These are phyloP conservation scores for Danio kyathit DNA, from an alignment of 2,797 vertebrate genomes.

Conservation along the genomic window DNA sequence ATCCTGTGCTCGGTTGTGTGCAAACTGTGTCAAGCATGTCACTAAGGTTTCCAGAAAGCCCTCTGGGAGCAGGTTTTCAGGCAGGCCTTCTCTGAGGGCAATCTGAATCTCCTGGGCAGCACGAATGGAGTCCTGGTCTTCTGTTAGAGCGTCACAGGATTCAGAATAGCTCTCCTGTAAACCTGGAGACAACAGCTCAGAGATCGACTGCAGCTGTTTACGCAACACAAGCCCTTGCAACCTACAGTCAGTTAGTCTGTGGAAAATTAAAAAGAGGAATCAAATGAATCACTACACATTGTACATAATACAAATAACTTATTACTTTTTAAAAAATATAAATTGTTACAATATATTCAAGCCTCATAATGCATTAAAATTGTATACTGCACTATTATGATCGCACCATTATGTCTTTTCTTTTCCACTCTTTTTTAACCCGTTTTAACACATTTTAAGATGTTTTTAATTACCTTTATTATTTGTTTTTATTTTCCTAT, in stretches of 20 bases:
- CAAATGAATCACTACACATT: neutral
- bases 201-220: constrained; percentile 85
- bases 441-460: too few species aligned
- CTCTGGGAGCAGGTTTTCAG: constrained; percentile 82
- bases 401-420: too few species aligned
- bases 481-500: too few species aligned
- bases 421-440: too few species aligned
- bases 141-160: constrained; percentile 84
- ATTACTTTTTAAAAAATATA: neutral
- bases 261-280: constrained; percentile 1
- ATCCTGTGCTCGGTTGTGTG: constrained; percentile 74
- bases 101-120: constrained; percentile 85
- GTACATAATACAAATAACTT: neutral
- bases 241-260: constrained; percentile 82
- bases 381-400: too few species aligned
- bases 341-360: neutral
- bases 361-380: neutral
- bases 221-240: constrained; percentile 87
- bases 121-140: constrained; percentile 73
- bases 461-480: too few species aligned
- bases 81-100: constrained; percentile 79
- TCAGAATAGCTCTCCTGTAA: constrained; percentile 85
- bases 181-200: constrained; percentile 83
- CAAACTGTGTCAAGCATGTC: constrained; percentile 87
- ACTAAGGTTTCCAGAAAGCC: constrained; percentile 84